These are phyloP conservation scores for Cheilosia soror DNA, from an alignment of 2,888 invertebrate genomes.

Conservation along the genomic window DNA sequence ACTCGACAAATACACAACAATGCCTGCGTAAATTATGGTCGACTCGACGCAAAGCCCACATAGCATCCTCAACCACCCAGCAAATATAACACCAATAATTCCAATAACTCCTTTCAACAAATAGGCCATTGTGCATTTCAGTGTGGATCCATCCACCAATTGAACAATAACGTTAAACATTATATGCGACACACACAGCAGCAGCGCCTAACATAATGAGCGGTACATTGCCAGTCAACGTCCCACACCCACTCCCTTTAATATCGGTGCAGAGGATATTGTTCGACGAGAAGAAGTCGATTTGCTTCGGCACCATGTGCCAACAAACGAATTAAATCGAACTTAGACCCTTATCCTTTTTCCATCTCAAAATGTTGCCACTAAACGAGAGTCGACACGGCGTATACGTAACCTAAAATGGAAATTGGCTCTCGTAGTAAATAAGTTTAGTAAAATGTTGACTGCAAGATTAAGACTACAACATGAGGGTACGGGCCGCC, in stretches of 20 bases:
- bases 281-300: slow-evolving; percentile 28
- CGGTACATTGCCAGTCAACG: slow-evolving; percentile 34
- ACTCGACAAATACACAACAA: neutral
- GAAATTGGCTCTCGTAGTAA: slow-evolving; percentile 63
- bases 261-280: neutral
- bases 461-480: slow-evolving; percentile 56
- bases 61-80: slow-evolving; percentile 3
- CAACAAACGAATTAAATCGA: slow-evolving; percentile 65
- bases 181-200: neutral
- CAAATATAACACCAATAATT: slow-evolving; percentile 28
- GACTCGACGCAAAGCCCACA: slow-evolving; percentile 1
- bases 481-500: slow-evolving; percentile 3
- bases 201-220: slow-evolving; percentile 41
- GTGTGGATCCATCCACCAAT: slow-evolving; percentile 6
- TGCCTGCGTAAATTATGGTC: slow-evolving; percentile 32
- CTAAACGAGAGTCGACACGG: slow-evolving; percentile 44
- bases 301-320: slow-evolving; percentile 55
- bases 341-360: slow-evolving; percentile 48
- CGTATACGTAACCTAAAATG: slow-evolving; percentile 61
- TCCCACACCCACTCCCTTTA: neutral
- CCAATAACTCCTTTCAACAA: slow-evolving; percentile 34
- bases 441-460: slow-evolving; percentile 57
- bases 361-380: slow-evolving; percentile 22
- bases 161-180: slow-evolving; percentile 1
- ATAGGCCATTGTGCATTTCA: slow-evolving; percentile 44